Evolutionary conservation across 1,140 invertebrate species (phyloP).

Genomic region (Idris sp.): DNA sequence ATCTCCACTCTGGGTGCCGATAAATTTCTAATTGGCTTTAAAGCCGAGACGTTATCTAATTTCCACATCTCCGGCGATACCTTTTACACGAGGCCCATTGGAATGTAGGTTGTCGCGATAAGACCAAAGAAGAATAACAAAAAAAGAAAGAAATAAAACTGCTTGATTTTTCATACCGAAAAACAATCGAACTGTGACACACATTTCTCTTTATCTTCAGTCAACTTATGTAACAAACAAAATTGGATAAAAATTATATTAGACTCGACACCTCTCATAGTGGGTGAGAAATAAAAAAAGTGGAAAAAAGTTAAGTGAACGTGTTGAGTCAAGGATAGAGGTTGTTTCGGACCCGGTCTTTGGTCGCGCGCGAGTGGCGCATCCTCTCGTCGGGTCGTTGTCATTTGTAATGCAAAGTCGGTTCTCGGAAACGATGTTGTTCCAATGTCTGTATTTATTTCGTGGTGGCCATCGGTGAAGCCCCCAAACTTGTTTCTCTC

Average conservation of each 20-base stretch:
- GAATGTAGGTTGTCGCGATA: slow-evolving; percentile 56
- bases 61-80: slow-evolving; percentile 54
- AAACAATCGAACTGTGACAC: slow-evolving; percentile 36
- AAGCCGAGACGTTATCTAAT: slow-evolving; percentile 51
- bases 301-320: slow-evolving; percentile 27
- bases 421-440: slow-evolving; percentile 64
- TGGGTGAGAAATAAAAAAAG: slow-evolving; percentile 14
- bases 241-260: too few relatives aligned
- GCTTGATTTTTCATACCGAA: slow-evolving; percentile 42
- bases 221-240: too few relatives aligned
- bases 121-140: slow-evolving; percentile 29
- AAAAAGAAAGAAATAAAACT: too few relatives aligned
- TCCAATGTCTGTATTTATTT: slow-evolving; percentile 63
- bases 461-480: slow-evolving; percentile 58
- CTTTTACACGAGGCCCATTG: slow-evolving; percentile 46
- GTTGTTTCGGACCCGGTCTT: slow-evolving; percentile 37
- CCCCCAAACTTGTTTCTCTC: slow-evolving; percentile 60
- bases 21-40: slow-evolving; percentile 61
- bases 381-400: slow-evolving; percentile 55
- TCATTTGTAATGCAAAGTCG: slow-evolving; percentile 69
- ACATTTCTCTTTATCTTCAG: slow-evolving; percentile 27
- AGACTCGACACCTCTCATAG: too few relatives aligned
- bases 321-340: slow-evolving; percentile 30
- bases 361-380: slow-evolving; percentile 54
- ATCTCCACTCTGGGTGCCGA: slow-evolving; percentile 52